Base-by-base conservation (phyloP, 2,113 vertebrate genomes). In the Anser brachyrhynchus region DNA sequence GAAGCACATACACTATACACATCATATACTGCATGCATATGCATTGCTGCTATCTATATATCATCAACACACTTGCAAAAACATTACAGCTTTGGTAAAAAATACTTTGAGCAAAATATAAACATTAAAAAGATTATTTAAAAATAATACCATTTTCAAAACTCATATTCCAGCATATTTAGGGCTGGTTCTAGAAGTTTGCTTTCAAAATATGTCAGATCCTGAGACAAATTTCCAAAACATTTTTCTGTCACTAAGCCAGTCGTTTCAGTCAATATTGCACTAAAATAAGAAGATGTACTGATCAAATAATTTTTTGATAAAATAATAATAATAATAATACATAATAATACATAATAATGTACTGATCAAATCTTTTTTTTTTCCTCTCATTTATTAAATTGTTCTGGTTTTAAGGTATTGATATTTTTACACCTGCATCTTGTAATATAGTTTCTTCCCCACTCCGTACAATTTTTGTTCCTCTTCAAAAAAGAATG, bases 31-130 rank as follows among this genome's bases (percentile, higher is more conserved):
- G 92, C 87, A 93, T 90, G 87, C 87, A 93, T 93, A 91, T 87
- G 83, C 84, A 90, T 88, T 92, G 72, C 84, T 90, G 79, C 33
- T 80, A 90, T 75, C 91, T 95, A 87, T 96, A 83, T 67, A 92
- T 86, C 92, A 89, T 59, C 4, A 2, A 76, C 66, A 66, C 1
- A 0, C 83, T 84, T 41, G 67, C 67, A 77, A 78, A 88, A 87
- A 55, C 1, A 61, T 79, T 85, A 29, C 39, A 71, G 93, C 87
- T 86, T 85, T 85, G 71, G 80, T 54, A 20, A 65, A 90, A 96
- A 90, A 78, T 82, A 95, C 82, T 90, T 91, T 76, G 52, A 92
- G 80, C 25, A 81, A 74, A 93, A 89, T 82, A 73, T 17, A 87
- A 74, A 92, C 21, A 83, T 43, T 85, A 80, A 82, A 93, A 82